Conservation (phyloP, 2,888 invertebrate genomes). For the Drosophila merina region DNA sequence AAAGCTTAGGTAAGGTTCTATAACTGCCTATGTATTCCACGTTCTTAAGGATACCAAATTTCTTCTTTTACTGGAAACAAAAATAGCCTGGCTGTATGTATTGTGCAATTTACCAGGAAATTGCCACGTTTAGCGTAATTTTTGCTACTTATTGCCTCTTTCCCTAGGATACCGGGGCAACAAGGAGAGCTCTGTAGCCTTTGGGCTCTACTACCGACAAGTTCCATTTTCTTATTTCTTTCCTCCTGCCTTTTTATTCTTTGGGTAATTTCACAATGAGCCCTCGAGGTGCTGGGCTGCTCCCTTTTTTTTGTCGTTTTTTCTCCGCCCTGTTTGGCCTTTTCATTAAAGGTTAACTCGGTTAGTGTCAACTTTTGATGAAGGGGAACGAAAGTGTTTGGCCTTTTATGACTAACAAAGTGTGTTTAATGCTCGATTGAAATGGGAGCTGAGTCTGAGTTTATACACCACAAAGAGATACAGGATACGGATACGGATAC, state of each 20-base stretch:
- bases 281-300: slow-evolving; percentile 45
- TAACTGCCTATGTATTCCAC: no score
- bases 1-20: no score
- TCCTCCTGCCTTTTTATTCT: slow-evolving; percentile 20
- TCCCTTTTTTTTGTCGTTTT: slow-evolving; percentile 8
- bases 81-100: slow-evolving; percentile 24
- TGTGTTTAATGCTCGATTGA: slow-evolving; percentile 41
- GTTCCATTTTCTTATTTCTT: slow-evolving; percentile 37
- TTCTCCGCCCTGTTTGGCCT: slow-evolving; percentile 45
- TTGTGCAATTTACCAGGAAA: slow-evolving; percentile 70
- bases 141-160: slow-evolving; percentile 79
- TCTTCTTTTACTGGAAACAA: slow-evolving; percentile 28
- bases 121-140: slow-evolving; percentile 77
- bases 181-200: slow-evolving; percentile 43
- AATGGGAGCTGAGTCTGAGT: slow-evolving; percentile 14
- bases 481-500: neutral
- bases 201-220: slow-evolving; percentile 34
- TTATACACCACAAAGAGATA: slow-evolving; percentile 15
- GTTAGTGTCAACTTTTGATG: slow-evolving; percentile 67
- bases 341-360: slow-evolving; percentile 53
- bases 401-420: slow-evolving; percentile 33
- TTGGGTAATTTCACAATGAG: slow-evolving; percentile 64
- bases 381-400: slow-evolving; percentile 47
- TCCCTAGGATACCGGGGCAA: slow-evolving; percentile 40
- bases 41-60: slow-evolving; percentile 55